phyloP scores from a whole-genome alignment of 2,888 invertebrate genomes.

The Pilophorus perplexus region DNA sequence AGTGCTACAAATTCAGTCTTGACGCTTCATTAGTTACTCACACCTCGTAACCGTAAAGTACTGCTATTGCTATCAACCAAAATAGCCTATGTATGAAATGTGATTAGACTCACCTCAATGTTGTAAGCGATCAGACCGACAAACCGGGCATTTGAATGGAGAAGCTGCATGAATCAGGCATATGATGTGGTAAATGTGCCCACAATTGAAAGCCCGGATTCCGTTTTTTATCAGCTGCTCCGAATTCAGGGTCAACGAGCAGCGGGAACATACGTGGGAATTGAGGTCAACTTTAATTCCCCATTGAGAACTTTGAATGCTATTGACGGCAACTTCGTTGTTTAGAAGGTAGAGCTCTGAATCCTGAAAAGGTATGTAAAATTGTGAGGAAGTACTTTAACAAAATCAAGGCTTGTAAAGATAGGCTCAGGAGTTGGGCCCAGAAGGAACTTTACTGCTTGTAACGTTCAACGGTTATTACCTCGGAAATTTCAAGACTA shows the following conservation, averaged over 20 bases:
- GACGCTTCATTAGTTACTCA: too few relatives aligned
- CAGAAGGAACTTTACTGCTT: too few relatives aligned
- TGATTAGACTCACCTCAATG: background rate
- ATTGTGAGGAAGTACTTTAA: background rate
- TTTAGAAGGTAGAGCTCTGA: constrained; percentile 17
- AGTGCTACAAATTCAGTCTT: too few relatives aligned
- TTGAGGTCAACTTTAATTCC: constrained; percentile 41
- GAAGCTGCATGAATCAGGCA: constrained; percentile 38
- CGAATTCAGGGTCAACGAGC: constrained; percentile 42
- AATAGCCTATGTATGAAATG: too few relatives aligned
- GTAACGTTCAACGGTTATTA: too few relatives aligned
- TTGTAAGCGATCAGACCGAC: background rate
- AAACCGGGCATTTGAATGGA: constrained; percentile 22
- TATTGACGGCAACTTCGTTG: constrained; percentile 19
- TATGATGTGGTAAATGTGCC: constrained; percentile 42
- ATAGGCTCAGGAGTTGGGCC: too few relatives aligned
- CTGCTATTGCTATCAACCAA: too few relatives aligned
- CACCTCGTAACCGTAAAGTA: too few relatives aligned
- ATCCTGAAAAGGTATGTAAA: constrained; percentile 23
- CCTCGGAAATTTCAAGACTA: constrained; percentile 31
- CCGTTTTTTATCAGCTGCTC: constrained; percentile 39
- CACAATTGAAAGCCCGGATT: constrained; percentile 44
- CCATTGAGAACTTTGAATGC: constrained; percentile 31
- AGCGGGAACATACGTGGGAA: constrained; percentile 41
- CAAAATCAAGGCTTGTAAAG: background rate